A percentile compares a stretch with the other conserved stretches of the same genome.
These are phyloP conservation scores for Symphodus melops DNA, from an alignment of 2,113 vertebrate species.

Conservation along the genomic window DNA sequence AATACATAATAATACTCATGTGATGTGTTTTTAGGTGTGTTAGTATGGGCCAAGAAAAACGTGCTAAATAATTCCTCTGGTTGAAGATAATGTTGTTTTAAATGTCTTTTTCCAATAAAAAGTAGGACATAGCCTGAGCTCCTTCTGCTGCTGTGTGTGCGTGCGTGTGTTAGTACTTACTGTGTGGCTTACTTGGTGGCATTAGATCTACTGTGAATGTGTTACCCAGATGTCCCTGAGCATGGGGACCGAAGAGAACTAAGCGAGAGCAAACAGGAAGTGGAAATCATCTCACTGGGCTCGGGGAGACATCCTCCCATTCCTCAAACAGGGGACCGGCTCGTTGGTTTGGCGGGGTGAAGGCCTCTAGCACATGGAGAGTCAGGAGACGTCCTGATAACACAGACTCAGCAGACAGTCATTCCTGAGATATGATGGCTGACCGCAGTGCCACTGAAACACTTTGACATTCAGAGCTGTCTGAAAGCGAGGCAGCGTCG, in stretches of 20 bases:
- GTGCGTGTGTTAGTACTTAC: conserved; percentile 46
- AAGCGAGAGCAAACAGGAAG: conserved; percentile 64
- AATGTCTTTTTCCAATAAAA: neutral
- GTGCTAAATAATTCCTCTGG: neutral
- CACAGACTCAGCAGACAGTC: conserved; percentile 37
- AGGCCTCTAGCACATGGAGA: conserved; percentile 34
- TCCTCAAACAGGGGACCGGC: conserved; percentile 37
- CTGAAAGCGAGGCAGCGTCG: conserved; percentile 40
- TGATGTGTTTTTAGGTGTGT: too few species aligned
- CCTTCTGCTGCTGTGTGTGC: conserved; percentile 10
- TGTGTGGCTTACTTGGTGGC: conserved; percentile 56
- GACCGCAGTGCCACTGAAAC: conserved; percentile 48
- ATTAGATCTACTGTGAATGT: conserved; percentile 51
- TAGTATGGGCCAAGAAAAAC: too few species aligned
- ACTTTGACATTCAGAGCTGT: conserved; percentile 58
- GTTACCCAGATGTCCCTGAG: conserved; percentile 70
- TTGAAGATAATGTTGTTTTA: neutral
- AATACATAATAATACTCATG: too few species aligned
- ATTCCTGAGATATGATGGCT: conserved; percentile 26
- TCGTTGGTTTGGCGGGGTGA: conserved; percentile 52
- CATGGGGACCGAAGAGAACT: conserved; percentile 31
- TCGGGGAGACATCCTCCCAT: conserved; percentile 46
- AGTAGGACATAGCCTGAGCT: neutral
- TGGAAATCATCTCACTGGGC: conserved; percentile 47
- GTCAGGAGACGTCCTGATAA: conserved; percentile 31